A percentile compares a stretch with the other conserved stretches of the same genome.
Evolutionary conservation across 1,140 invertebrate species (phyloP).

Genomic region (Drosophila varians): DNA sequence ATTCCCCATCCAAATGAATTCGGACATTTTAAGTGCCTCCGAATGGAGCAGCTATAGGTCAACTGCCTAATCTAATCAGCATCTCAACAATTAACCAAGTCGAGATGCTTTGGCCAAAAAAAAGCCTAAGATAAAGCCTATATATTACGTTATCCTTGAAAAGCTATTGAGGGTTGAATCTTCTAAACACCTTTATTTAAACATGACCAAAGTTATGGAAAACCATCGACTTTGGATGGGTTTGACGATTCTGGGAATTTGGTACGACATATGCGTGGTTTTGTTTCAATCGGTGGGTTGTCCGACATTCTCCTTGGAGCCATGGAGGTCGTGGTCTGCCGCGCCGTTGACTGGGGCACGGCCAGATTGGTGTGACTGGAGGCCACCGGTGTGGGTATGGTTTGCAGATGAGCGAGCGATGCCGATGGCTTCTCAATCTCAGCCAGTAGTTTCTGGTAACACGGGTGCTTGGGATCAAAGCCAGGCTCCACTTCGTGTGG

Average conservation of each 20-base stretch:
- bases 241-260: neutral
- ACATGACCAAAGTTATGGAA: neutral
- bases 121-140: too few species aligned
- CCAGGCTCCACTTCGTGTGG: slow-evolving; percentile 35
- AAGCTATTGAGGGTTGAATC: neutral
- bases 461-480: slow-evolving; percentile 30
- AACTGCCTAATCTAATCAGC: slow-evolving; percentile 43
- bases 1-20: slow-evolving; percentile 45
- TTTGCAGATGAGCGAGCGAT: neutral
- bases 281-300: too few species aligned
- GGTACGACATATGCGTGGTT: slow-evolving; percentile 6
- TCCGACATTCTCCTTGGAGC: too few species aligned
- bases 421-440: neutral
- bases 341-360: neutral
- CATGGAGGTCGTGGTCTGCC: neutral
- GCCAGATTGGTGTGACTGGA: neutral
- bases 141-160: too few species aligned
- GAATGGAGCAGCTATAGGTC: slow-evolving; percentile 1
- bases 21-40: slow-evolving; percentile 17
- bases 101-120: neutral
- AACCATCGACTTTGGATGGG: neutral
- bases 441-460: slow-evolving; percentile 51
- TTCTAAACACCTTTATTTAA: neutral
- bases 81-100: slow-evolving; percentile 12
- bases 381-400: slow-evolving; percentile 1